Evolutionary conservation across 2,113 vertebrate genomes (phyloP), one percentile per base, ranked within the genome.

Genomic region (Meriones unguiculatus): DNA sequence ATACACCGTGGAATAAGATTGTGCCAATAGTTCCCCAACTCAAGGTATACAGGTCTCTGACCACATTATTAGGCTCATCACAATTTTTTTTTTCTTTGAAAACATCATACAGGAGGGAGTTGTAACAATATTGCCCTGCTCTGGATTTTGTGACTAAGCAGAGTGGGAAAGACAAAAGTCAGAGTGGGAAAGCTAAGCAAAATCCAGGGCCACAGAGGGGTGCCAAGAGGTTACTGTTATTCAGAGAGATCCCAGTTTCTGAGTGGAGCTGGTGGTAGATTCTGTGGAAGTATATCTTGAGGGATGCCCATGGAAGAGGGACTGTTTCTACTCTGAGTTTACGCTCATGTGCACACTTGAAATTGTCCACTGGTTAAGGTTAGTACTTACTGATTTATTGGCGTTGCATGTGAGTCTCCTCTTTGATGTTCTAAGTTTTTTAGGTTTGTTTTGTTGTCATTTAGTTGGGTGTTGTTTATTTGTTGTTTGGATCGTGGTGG

Each of bases 141-240:
- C 76, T 70, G 62, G 35, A 28, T 32, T 96, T 93, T 5, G 62
- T 81, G 91, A 80, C 17, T 95, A 86, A 84, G 54, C 52, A 46
- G 64, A 95, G n/a, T 30, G 72, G 35, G 22, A 35, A 73, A 78
- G 77, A 52, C 52, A 28, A 30, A 52, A 75, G 22, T 46, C 89
- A 67, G 80, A 5, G 70, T 50, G 17, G 28, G 28, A 52, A 52
- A 70, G 69, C 38, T 88, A 84, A 87, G 57, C n/a, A 76, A 84
- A 67, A 90, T 25, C 3, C 20, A 59, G 6, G 17, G 13, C 76
- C 35, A 59, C 5, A 25, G 54, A 90, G 69, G 77, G 87, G 41
- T 20, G 62, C 65, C 32, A 87, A 28, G 94, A 95, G 24, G 2
- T 92, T 67, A 35, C 86, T 9, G 10, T 28, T 22, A n/a, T 28